A percentile compares a stretch with the other conserved stretches of the same genome.
Evolutionary conservation across 2,888 invertebrate species (phyloP).

Genomic region (Petrolisthes manimaculis): DNA sequence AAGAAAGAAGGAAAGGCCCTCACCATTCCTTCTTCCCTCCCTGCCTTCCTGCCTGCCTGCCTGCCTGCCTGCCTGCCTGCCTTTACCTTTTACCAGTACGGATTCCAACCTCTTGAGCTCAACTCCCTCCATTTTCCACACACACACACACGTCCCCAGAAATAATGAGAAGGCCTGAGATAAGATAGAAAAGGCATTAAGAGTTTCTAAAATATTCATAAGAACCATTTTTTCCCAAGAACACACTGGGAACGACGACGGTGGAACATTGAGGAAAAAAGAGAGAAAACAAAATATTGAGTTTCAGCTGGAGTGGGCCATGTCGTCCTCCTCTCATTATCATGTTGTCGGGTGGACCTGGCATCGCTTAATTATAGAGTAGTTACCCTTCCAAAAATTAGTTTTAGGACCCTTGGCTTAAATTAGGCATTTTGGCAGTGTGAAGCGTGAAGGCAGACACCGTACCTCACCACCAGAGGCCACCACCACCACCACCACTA

Average conservation of each 20-base stretch:
- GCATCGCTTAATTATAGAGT: conserved; percentile 57
- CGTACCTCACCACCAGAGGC: neutral
- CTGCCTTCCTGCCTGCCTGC: no score
- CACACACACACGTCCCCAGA: neutral
- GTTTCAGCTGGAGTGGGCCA: neutral
- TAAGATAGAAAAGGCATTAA: conserved; percentile 8
- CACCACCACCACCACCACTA: neutral
- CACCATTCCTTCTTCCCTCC: neutral
- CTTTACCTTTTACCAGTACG: neutral
- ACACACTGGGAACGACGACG: conserved; percentile 2
- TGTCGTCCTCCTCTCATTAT: conserved; percentile 42
- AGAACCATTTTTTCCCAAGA: neutral
- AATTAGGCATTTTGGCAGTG: conserved; percentile 49
- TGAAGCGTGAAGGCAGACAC: conserved; percentile 35
- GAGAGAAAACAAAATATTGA: no score
- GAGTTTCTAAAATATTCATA: neutral
- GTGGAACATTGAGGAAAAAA: neutral
- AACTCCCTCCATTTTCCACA: no score
- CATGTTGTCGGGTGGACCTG: conserved; percentile 43
- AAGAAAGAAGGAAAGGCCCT: neutral
- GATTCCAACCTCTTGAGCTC: neutral
- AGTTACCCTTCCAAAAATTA: conserved; percentile 58
- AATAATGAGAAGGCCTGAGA: neutral
- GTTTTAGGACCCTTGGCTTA: conserved; percentile 55
- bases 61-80: no score